Percentiles rank a stretch among this genome's conserved stretches.
These are phyloP conservation scores for Pandemis heparana DNA, from an alignment of 2,888 invertebrate genomes.

Conservation along the genomic window DNA sequence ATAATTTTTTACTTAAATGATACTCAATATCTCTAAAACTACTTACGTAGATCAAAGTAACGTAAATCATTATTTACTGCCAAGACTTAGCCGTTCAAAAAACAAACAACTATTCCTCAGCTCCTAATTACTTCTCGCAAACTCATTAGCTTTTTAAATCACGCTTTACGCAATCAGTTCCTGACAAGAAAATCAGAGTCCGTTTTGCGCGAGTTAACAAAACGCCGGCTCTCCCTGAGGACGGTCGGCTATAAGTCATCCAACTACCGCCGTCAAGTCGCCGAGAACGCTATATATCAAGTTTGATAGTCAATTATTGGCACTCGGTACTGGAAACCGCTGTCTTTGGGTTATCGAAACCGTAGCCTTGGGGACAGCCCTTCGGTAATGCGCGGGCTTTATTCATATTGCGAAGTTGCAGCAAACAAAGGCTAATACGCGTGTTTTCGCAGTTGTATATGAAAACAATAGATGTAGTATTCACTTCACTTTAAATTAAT, in stretches of 20 bases:
- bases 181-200: slow-evolving; percentile 53
- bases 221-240: slow-evolving; percentile 68
- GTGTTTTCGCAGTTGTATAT: background rate
- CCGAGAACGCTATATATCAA: slow-evolving; percentile 80
- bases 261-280: slow-evolving; percentile 75
- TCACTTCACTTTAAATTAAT: too few species aligned
- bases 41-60: too few species aligned
- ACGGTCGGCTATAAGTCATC: slow-evolving; percentile 74
- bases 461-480: background rate
- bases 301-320: slow-evolving; percentile 84
- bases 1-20: too few species aligned
- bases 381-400: slow-evolving; percentile 61
- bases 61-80: background rate
- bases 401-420: slow-evolving; percentile 60
- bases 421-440: background rate
- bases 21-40: too few species aligned
- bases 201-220: slow-evolving; percentile 63
- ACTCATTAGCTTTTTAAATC: slow-evolving; percentile 38
- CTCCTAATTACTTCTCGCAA: slow-evolving; percentile 27
- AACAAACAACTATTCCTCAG: background rate
- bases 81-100: background rate
- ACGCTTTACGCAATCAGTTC: slow-evolving; percentile 33
- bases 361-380: slow-evolving; percentile 62
- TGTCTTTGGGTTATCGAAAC: slow-evolving; percentile 71
- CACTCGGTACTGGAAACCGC: slow-evolving; percentile 75